Evolutionary conservation across 2,113 vertebrate species (phyloP).

Genomic region (Triplophysa tibetana): DNA sequence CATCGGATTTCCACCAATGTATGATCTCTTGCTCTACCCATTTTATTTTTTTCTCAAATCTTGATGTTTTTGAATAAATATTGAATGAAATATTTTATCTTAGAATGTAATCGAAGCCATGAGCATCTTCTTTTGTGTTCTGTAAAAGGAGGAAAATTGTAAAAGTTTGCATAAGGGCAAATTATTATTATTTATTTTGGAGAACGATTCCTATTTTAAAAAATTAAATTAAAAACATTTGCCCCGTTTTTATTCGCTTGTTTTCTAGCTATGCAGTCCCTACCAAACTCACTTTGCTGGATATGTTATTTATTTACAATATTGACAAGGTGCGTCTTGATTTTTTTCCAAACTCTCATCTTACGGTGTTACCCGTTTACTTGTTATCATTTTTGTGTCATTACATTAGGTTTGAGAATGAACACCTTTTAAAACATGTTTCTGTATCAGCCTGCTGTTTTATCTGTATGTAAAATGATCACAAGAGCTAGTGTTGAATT

Average conservation of each 20-base stretch:
- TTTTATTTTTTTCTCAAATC: no score
- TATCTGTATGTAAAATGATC: not conserved
- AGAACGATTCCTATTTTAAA: not conserved
- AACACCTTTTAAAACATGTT: not conserved
- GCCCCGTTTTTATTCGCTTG: not conserved
- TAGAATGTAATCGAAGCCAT: no score
- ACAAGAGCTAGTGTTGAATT: not conserved
- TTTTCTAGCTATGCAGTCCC: constrained; percentile 4
- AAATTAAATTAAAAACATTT: not conserved
- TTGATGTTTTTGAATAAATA: no score
- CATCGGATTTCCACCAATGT: not conserved
- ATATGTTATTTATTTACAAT: not conserved
- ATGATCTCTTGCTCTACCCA: not conserved
- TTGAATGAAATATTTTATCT: no score
- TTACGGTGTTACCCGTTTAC: constrained; percentile 1
- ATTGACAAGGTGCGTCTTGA: not conserved
- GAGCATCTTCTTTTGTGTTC: not conserved
- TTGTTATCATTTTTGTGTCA: not conserved
- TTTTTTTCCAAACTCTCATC: not conserved
- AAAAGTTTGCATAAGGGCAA: no score
- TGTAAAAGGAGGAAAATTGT: no score
- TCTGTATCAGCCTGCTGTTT: constrained; percentile 2
- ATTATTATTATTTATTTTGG: not conserved
- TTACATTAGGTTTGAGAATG: not conserved
- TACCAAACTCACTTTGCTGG: not conserved